phyloP scores from a whole-genome alignment of 2,113 vertebrate species.

The Scolopax mira region DNA sequence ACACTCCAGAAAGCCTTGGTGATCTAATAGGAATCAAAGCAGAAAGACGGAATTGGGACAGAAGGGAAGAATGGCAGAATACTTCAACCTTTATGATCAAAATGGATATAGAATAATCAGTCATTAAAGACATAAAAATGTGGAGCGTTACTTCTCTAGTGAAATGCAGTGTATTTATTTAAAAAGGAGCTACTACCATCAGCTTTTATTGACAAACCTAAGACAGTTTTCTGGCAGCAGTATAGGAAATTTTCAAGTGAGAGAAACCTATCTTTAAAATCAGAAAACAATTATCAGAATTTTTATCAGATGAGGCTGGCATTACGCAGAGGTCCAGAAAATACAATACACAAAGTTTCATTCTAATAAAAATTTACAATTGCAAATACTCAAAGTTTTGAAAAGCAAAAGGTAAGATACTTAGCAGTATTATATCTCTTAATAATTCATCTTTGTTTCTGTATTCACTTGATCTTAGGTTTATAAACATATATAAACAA shows the following conservation, averaged over 20 bases:
- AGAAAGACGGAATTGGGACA: not conserved
- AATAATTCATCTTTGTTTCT: not conserved
- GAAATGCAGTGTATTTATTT: not conserved
- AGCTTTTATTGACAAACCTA: not conserved
- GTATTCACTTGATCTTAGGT: not conserved
- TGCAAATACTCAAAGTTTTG: not conserved
- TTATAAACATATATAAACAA: not conserved
- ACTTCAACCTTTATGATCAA: not conserved
- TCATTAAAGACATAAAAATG: constrained; percentile 24
- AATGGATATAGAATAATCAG: constrained; percentile 32
- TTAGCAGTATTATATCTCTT: not conserved
- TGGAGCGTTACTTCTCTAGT: not conserved
- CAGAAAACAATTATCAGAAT: not conserved
- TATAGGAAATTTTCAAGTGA: not conserved
- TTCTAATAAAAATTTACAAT: not conserved
- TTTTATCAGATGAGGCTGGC: not conserved
- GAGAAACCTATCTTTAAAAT: not conserved
- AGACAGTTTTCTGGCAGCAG: not conserved
- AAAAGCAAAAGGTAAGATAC: not conserved
- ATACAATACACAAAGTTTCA: not conserved
- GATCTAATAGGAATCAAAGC: not conserved
- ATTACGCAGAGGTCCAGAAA: not conserved
- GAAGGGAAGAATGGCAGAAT: not conserved
- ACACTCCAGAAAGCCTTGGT: not conserved
- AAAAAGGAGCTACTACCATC: not conserved